phyloP scores from a whole-genome alignment of 37 sponge, comb jelly and placozoan species.

The Petrosia ficiformis region DNA sequence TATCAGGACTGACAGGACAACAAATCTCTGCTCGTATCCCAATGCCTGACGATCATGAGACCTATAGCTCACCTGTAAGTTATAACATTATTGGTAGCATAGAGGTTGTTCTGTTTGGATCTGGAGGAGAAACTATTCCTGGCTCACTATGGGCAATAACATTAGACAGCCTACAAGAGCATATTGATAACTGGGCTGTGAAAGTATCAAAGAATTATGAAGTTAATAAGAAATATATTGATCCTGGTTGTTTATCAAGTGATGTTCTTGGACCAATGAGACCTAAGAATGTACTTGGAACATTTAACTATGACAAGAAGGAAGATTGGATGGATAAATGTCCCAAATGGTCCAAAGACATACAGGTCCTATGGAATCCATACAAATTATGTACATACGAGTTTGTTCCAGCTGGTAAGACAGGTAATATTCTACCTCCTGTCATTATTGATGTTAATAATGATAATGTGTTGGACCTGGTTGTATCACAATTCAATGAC shows the following conservation, averaged over 20 bases:
- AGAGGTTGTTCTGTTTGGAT: constrained; percentile 71
- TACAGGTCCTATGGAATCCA: constrained; percentile 32
- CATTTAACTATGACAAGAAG: neutral
- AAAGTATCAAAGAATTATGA: neutral
- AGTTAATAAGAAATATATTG: neutral
- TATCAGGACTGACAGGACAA: constrained; percentile 78
- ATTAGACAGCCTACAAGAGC: constrained; percentile 36
- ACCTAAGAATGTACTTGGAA: neutral
- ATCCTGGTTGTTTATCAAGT: neutral
- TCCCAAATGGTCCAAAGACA: constrained; percentile 4
- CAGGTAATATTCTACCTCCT: constrained; percentile 63
- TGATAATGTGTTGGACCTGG: constrained; percentile 54
- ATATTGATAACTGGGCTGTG: neutral
- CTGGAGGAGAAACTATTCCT: constrained; percentile 78
- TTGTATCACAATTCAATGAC: constrained; percentile 48
- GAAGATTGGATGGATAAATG: neutral
- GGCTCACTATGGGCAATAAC: constrained; percentile 78
- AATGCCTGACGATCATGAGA: constrained; percentile 75
- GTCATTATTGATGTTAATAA: constrained; percentile 66
- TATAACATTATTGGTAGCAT: neutral
- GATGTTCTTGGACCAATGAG: neutral
- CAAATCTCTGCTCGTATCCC: constrained; percentile 42
- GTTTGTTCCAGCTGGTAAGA: constrained; percentile 15
- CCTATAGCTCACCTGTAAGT: constrained; percentile 70
- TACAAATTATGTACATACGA: constrained; percentile 57